A percentile compares a stretch with the other conserved stretches of the same genome.
phyloP scores from a whole-genome alignment of 2,888 invertebrate genomes.

The Stenotaenia linearis region DNA sequence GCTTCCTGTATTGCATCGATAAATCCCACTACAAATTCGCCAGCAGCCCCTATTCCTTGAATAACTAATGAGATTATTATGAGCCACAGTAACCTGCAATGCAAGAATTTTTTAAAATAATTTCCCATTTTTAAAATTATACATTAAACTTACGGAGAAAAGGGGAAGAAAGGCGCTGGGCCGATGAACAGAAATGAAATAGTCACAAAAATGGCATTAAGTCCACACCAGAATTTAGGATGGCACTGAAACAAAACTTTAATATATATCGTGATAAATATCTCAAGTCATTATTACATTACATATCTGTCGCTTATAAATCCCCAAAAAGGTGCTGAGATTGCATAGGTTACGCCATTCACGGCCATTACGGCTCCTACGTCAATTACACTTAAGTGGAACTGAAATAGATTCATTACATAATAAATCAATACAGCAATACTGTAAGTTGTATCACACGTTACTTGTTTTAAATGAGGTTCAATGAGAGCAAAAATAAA shows the following conservation, averaged over 20 bases:
- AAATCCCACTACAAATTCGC: neutral
- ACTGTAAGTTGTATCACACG: too few species aligned
- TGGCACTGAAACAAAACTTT: slow-evolving; percentile 45
- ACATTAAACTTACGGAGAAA: slow-evolving; percentile 53
- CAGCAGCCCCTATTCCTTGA: neutral
- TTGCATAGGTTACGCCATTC: slow-evolving; percentile 72
- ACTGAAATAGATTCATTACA: neutral
- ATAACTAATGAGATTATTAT: neutral
- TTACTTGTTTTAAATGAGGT: slow-evolving; percentile 68
- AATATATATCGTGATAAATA: neutral
- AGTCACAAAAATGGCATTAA: slow-evolving; percentile 62
- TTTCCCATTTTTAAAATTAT: neutral
- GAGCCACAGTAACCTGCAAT: neutral
- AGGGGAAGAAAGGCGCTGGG: slow-evolving; percentile 69
- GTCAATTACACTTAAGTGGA: slow-evolving; percentile 55
- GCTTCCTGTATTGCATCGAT: neutral
- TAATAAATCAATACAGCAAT: too few species aligned
- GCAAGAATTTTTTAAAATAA: neutral
- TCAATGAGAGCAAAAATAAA: slow-evolving; percentile 84
- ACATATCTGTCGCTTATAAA: slow-evolving; percentile 67
- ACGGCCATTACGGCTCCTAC: slow-evolving; percentile 76
- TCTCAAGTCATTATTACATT: neutral
- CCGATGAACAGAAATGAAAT: slow-evolving; percentile 70
- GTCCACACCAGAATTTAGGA: slow-evolving; percentile 62
- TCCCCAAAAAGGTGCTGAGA: slow-evolving; percentile 73